These are phyloP conservation scores for Graphium colonna DNA, from an alignment of 2,888 invertebrate genomes.

Conservation along the genomic window DNA sequence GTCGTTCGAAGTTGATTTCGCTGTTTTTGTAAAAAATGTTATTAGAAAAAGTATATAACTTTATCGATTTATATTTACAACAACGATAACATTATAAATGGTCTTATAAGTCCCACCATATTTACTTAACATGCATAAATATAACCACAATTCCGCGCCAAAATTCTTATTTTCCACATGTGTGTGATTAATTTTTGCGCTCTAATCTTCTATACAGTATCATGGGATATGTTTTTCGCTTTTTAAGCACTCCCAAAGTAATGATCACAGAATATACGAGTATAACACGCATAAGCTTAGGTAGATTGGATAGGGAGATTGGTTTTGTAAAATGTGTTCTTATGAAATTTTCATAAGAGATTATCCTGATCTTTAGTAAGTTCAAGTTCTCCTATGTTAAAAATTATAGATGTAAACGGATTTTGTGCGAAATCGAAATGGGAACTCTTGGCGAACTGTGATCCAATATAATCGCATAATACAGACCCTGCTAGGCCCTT, in stretches of 20 bases:
- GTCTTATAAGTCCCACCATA: not conserved
- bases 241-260: not conserved
- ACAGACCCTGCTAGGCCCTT: slow-evolving; percentile 35
- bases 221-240: not conserved
- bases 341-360: not conserved
- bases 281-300: not conserved
- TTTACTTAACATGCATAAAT: not conserved
- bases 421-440: slow-evolving; percentile 30
- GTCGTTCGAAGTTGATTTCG: too few relatives aligned
- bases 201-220: too few relatives aligned
- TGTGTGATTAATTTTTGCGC: too few relatives aligned
- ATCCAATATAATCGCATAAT: slow-evolving; percentile 41
- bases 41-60: too few relatives aligned
- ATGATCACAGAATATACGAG: not conserved
- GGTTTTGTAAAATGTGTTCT: not conserved
- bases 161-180: not conserved
- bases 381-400: not conserved
- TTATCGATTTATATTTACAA: too few relatives aligned
- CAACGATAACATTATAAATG: too few relatives aligned
- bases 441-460: slow-evolving; percentile 37
- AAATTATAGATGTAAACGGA: not conserved
- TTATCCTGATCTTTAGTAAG: not conserved
- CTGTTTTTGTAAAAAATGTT: too few relatives aligned
- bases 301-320: slow-evolving; percentile 1
- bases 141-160: too few relatives aligned